These are phyloP conservation scores for Zingel zingel DNA, from an alignment of 2,113 vertebrate genomes.

Conservation along the genomic window DNA sequence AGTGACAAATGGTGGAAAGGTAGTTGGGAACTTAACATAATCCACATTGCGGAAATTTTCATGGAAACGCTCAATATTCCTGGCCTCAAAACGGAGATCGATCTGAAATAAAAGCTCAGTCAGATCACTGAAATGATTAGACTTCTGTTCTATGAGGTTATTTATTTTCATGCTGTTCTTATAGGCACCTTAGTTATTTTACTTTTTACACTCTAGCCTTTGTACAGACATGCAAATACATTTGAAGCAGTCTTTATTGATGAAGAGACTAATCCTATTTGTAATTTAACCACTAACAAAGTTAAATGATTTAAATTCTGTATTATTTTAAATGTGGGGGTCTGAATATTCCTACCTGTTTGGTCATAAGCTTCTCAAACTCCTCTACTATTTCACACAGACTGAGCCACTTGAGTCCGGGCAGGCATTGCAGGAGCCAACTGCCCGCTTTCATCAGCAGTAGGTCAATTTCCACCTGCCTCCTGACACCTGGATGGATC, in stretches of 20 bases:
- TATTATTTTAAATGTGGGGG: neutral
- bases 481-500: conserved; percentile 91
- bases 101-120: conserved; percentile 82
- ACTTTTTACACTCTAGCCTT: too few species aligned
- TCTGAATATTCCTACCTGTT: conserved; percentile 85
- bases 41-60: conserved; percentile 89
- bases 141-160: neutral
- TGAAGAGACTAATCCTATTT: neutral
- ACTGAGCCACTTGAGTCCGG: conserved; percentile 96
- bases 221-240: neutral
- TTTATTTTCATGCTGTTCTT: neutral
- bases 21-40: conserved; percentile 94
- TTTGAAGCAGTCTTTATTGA: neutral
- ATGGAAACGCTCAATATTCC: conserved; percentile 92
- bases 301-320: neutral
- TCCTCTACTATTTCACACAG: conserved; percentile 92
- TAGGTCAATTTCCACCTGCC: conserved; percentile 92
- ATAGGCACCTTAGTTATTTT: neutral
- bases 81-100: conserved; percentile 93
- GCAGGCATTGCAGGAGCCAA: conserved; percentile 88
- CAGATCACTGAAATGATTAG: neutral
- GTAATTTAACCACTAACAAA: neutral
- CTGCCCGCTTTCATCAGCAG: conserved; percentile 92
- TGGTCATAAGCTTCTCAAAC: conserved; percentile 97
- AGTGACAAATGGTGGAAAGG: conserved; percentile 91